Evolutionary conservation across 1,140 invertebrate genomes (phyloP), one percentile per base, ranked within the genome.

Genomic region (Watersipora subatra): DNA sequence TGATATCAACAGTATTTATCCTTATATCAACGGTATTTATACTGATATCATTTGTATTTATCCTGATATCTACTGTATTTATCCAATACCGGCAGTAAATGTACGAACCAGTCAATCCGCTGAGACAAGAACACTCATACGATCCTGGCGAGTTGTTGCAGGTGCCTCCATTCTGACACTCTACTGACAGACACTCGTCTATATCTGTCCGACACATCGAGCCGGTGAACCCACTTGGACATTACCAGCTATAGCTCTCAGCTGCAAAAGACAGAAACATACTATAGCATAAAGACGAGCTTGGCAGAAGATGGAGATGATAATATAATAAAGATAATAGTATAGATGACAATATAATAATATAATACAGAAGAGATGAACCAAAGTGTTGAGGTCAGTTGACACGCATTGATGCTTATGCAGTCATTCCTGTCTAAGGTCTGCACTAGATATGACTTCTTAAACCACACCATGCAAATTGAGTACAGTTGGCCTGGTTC

Each of bases 191-290:
- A 64, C 73, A 75, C 63, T 78, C 75, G 46, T 78, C 64, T 15
- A 75, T 66, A 28, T 73, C 69, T 3, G 62, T 73, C 57, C 75
- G 63, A 68, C 80, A 81, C 19, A 69, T 70, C 1, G 34, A 22
- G 1, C 78, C 79, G 1, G 70, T 73, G 66, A 73, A 79, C 2
- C 74, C 76, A 7, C 69, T 28, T 55, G 70, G 64, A 69, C 79
- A 81, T 20, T 65, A 29, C 64, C 79, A 80, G n/a, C n/a, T 68
- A 66, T 73, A 77, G 28, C 61, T 67, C 3, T 68, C 69, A 26
- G 76, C 63, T n/a, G 34, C n/a, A 46, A 46, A 7, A 7, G n/a
- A 12, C 7, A n/a, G 7, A 46, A 46, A 7, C 7, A 12, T 46
- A 12, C 7, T n/a, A 46, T n/a, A 46, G n/a, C 7, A 12, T 12